phyloP scores from a whole-genome alignment of 2,113 vertebrate species.

The Actinemys pallida region DNA sequence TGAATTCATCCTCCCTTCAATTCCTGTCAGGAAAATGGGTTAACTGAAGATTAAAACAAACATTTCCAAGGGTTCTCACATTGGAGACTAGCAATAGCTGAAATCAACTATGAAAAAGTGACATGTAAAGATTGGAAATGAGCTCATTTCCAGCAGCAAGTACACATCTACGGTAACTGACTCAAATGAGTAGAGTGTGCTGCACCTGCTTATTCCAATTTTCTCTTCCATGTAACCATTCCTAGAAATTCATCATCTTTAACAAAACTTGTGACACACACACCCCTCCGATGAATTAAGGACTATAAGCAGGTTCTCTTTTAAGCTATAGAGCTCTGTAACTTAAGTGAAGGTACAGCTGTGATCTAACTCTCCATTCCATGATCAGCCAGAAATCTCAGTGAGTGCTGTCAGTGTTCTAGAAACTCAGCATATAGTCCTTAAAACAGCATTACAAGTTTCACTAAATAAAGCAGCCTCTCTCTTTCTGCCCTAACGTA shows the following conservation, averaged over 20 bases:
- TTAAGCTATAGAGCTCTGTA: background rate
- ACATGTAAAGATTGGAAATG: background rate
- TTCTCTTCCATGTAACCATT: background rate
- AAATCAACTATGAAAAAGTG: background rate
- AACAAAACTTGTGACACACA: background rate
- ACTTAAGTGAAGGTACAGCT: background rate
- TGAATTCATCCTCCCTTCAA: background rate
- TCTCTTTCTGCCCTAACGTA: background rate
- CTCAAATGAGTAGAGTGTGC: background rate
- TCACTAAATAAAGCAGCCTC: background rate
- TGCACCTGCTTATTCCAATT: background rate
- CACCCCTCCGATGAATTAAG: accelerated
- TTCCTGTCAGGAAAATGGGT: background rate
- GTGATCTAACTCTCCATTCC: background rate
- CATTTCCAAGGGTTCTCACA: background rate
- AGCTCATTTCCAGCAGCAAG: background rate
- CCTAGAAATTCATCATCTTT: background rate
- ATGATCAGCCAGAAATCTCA: background rate
- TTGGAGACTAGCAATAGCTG: background rate
- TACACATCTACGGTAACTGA: accelerated
- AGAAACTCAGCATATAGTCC: background rate
- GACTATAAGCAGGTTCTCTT: background rate
- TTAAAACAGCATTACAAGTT: background rate
- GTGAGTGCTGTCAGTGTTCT: background rate
- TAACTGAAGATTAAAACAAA: accelerated